These are phyloP conservation scores for Limenitis camilla DNA, from an alignment of 2,888 invertebrate species.

Conservation along the genomic window DNA sequence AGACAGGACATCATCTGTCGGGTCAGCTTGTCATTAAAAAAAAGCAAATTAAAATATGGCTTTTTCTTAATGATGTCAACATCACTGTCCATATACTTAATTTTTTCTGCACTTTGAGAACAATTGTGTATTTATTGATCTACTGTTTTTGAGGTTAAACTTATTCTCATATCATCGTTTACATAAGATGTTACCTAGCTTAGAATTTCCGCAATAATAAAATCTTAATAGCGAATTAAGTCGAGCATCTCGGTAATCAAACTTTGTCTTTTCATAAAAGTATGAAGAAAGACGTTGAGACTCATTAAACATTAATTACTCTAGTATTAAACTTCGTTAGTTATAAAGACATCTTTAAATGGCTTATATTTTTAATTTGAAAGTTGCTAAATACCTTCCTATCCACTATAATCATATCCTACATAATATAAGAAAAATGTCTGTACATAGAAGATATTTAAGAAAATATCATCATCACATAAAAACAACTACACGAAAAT, in stretches of 20 bases:
- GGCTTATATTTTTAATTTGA: background rate
- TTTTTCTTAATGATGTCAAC: no score
- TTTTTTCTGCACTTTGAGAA: background rate
- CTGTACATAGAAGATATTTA: no score
- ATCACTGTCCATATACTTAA: no score
- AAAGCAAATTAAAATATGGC: no score
- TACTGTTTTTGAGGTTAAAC: background rate
- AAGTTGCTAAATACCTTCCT: no score
- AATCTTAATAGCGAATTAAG: constrained; percentile 9
- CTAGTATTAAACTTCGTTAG: constrained; percentile 4
- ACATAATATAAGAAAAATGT: no score
- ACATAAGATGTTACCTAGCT: background rate
- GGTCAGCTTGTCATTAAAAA: no score
- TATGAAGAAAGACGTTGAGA: background rate
- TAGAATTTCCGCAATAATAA: constrained; percentile 10
- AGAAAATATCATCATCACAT: no score
- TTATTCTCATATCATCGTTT: background rate
- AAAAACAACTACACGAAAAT: no score
- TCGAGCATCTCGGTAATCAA: background rate
- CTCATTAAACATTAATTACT: constrained; percentile 17
- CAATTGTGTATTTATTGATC: background rate
- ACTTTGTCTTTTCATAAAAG: constrained; percentile 7
- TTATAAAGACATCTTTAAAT: background rate
- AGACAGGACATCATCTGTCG: no score
- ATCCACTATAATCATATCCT: no score